Base-by-base conservation (phyloP, 2,113 vertebrate genomes). In the Perca flavescens region DNA sequence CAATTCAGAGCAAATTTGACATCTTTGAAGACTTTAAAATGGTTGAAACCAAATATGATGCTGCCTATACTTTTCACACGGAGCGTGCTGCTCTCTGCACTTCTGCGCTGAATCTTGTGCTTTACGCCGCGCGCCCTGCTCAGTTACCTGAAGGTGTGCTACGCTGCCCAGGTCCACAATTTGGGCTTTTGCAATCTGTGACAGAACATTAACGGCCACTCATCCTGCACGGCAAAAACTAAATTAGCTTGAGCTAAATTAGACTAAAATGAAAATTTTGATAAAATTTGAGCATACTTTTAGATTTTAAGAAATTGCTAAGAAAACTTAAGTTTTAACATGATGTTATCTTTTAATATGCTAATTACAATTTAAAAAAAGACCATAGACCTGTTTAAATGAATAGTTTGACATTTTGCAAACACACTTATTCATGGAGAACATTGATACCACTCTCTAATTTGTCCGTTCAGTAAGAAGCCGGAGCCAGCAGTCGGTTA, bases 21-120 rank as follows among this genome's bases (percentile, higher is more conserved):
- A 14, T 22, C 31, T 0, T 56, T 50, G 16, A 1, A 19, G 22
- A 68, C 76, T 87, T 89, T 84, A 84, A 89, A 87, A 92, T 86
- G 89, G 83, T 64, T 65, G 66, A 83, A 82, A 28, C 80, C 82
- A 31, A 10, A 74, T 31, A 83, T 85, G 88, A 83, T 88, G 91
- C 84, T 92, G 88, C 79, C 88, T 64, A 13, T 85, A 72, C 34
- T 61, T 58, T 78, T 85, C 84, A 84, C 81, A 75, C 74, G 25
- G 36, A 77, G 69, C 25, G 19, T 22, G 40, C 75, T 85, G 81
- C 85, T 89, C 52, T 82, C 77, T 25, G 65, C 74, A 25, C 36
- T 60, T 54, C 40, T 54, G 67, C 79, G 13, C 72, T 82, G 67
- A 74, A 74, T 54, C 49, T 85, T 78, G 57, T 25, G 65, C 79